Base-by-base conservation (phyloP, 2,888 invertebrate species). In the Zele albiditarsus region DNA sequence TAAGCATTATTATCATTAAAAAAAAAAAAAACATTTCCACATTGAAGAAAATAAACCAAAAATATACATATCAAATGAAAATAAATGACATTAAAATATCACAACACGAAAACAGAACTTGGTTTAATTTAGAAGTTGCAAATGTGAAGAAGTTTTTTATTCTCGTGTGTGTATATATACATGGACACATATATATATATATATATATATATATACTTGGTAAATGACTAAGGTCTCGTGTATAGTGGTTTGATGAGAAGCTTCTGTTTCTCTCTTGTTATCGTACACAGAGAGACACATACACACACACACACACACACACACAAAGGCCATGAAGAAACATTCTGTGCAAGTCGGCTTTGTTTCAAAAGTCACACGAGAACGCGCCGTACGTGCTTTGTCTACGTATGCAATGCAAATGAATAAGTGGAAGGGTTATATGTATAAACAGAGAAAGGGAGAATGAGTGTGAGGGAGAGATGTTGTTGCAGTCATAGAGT, bases 401-500 rank as follows among this genome's bases (percentile, higher is more conserved):
- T 57, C 66, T 63, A 62, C 75, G 46, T 72, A 72, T 62, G 63
- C 46, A 42, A 65, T 27, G 72, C 46, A 33, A 58, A 69, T 63
- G 49, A 71, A 49, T 31, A 57, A 25, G 58, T 66, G 70, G 14
- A 25, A 20, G 49, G 53, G 68, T 42, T 74, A 49, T 68, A 78
- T 74, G 70, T 73, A 62, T 77, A 69, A 72, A 78, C 75, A 72
- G 77, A 78, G 73, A 67, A 71, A 71, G 70, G 68, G 71, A 68
- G 67, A 49, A 69, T 27, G 28, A 74, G 71, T 25, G 25, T 27
- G 38, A 46, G 33, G 10, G 62, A 33, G 33, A 16, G 25, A 53
- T 60, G 33, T 27, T 66, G 63, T 63, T 57, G 74, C 31, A 16
- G 33, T 63, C 63, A 63, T 20, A 63, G 38, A 63, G 33, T 53